phyloP scores from a whole-genome alignment of 1,140 invertebrate species.

The Himalopsyche phryganea region DNA sequence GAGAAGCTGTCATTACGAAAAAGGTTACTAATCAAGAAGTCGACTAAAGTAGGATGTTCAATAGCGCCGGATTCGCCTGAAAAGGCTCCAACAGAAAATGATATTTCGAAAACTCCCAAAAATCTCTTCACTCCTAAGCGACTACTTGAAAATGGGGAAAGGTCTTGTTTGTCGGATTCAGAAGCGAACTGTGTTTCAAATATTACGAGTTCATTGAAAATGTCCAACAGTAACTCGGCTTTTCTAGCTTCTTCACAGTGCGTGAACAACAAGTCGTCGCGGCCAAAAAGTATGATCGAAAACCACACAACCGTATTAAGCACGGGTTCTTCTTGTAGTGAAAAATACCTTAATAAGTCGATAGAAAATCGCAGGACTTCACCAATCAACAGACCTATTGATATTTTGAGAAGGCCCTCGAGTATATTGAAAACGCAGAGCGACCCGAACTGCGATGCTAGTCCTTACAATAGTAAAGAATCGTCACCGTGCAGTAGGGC shows the following conservation, averaged over 20 bases:
- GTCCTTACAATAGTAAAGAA: conserved; percentile 7
- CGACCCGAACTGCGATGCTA: conserved; percentile 28
- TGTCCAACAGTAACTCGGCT: conserved; percentile 17
- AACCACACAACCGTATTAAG: not conserved
- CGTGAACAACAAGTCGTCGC: not conserved
- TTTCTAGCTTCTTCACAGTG: conserved; percentile 6
- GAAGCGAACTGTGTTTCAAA: conserved; percentile 28
- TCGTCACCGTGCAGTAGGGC: not conserved
- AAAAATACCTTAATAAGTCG: conserved; percentile 19
- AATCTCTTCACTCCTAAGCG: conserved; percentile 34
- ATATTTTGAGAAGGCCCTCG: conserved; percentile 18
- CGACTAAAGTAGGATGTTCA: conserved; percentile 51
- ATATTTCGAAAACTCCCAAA: conserved; percentile 36
- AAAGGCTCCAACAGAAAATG: conserved; percentile 46
- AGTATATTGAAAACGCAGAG: conserved; percentile 23
- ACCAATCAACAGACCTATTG: conserved; percentile 19
- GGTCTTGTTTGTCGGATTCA: conserved; percentile 36
- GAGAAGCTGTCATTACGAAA: conserved; percentile 50
- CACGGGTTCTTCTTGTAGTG: conserved; percentile 10
- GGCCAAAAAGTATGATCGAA: conserved; percentile 25
- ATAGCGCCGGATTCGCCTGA: conserved; percentile 48
- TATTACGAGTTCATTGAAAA: conserved; percentile 22
- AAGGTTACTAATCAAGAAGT: conserved; percentile 50
- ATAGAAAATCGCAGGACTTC: conserved; percentile 13
- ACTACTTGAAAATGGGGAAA: conserved; percentile 35